A percentile compares a stretch with the other conserved stretches of the same genome.
Evolutionary conservation across 2,113 vertebrate species (phyloP).

Genomic region (Pionites leucogaster): DNA sequence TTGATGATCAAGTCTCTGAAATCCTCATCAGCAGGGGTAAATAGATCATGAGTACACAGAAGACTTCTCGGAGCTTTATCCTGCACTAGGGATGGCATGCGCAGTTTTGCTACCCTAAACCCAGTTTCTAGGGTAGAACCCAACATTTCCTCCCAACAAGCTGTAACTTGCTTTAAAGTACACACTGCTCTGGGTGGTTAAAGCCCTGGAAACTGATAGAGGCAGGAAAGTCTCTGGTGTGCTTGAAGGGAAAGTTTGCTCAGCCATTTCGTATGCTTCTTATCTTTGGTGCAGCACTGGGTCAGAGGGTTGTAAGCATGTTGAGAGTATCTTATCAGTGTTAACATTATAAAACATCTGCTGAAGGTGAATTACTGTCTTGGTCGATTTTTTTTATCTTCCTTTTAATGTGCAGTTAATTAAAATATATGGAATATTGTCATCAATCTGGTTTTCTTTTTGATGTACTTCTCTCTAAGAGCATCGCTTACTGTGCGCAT

Average conservation of each 20-base stretch:
- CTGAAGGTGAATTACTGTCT: neutral
- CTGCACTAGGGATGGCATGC: neutral
- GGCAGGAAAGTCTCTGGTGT: neutral
- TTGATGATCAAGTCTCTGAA: neutral
- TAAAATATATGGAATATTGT: neutral
- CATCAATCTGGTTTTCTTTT: neutral
- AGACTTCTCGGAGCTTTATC: neutral
- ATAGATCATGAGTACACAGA: neutral
- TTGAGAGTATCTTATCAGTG: neutral
- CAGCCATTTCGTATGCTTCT: neutral
- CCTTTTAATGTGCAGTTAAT: neutral
- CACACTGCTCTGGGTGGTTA: neutral
- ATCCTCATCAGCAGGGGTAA: neutral
- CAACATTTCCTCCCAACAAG: neutral
- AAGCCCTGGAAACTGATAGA: neutral
- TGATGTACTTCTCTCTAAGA: neutral
- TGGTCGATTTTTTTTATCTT: too few relatives aligned
- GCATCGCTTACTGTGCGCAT: fast-evolving
- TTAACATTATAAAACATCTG: neutral
- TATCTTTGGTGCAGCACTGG: neutral
- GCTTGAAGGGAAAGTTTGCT: neutral
- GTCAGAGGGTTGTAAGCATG: neutral
- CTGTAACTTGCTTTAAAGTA: neutral
- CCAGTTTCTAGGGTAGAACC: neutral
- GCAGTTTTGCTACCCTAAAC: neutral